Percentiles rank a stretch among this genome's conserved stretches.
Conservation (phyloP, 2,888 invertebrate species). For the Drosophila anomalata region DNA sequence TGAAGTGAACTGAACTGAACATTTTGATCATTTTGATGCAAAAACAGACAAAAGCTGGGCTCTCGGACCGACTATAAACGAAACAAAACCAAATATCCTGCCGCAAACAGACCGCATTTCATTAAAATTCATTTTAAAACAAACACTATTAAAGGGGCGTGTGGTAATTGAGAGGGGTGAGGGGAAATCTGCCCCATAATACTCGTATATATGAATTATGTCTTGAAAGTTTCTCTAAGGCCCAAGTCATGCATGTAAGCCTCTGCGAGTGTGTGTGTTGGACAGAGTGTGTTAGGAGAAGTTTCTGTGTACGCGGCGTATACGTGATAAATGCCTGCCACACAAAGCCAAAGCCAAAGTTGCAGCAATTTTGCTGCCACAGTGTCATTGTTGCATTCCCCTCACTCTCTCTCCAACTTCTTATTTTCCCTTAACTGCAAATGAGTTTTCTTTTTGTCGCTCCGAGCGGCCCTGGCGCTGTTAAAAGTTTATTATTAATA, state of each 20-base stretch:
- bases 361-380: conserved; percentile 44
- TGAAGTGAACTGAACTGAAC: conserved; percentile 46
- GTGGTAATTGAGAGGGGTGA: not conserved
- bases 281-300: conserved; percentile 2
- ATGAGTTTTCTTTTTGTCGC: conserved; percentile 43
- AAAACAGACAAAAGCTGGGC: conserved; percentile 20
- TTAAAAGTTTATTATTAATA: conserved; percentile 75
- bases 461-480: conserved; percentile 23
- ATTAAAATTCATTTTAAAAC: conserved; percentile 35
- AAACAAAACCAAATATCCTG: conserved; percentile 30
- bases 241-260: conserved; percentile 12
- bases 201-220: conserved; percentile 39
- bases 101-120: conserved; percentile 31
- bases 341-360: conserved; percentile 45
- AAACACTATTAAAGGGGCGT: conserved; percentile 21
- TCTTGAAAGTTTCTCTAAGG: conserved; percentile 35
- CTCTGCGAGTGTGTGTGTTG: too few species aligned
- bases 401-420: not conserved
- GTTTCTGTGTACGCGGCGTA: conserved; percentile 34
- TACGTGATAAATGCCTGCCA: conserved; percentile 47
- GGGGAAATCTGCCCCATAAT: conserved; percentile 8
- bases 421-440: conserved; percentile 22
- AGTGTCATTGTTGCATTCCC: conserved; percentile 57
- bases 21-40: conserved; percentile 27
- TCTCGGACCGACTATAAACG: conserved; percentile 20